Conservation (phyloP, 2,797 vertebrate species). For the Ficedula albicollis region DNA sequence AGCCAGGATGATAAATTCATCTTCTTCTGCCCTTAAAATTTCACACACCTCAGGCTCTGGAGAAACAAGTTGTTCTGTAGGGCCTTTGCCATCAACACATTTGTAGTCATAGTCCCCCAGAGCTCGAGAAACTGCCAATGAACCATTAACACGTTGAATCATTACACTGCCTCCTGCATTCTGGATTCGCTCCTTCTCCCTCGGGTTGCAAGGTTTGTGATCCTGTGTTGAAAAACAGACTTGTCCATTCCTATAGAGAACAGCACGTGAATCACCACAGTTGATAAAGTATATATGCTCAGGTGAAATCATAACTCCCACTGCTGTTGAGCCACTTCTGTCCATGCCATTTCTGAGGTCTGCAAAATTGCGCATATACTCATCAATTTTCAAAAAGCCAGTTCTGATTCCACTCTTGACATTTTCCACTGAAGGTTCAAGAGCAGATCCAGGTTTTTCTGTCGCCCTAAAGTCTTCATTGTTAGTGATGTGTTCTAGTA, state of each 20-base stretch:
- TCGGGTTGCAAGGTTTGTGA: constrained; percentile 98
- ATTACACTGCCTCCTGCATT: constrained; percentile 99
- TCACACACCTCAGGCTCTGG: constrained; percentile 97
- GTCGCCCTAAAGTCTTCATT: constrained; percentile 90
- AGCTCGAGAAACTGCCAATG: constrained; percentile 95
- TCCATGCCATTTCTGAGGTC: constrained; percentile 98
- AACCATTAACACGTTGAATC: constrained; percentile 98
- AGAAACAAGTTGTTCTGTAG: constrained; percentile 98
- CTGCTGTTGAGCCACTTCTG: constrained; percentile 98
- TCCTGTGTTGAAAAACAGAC: constrained; percentile 98
- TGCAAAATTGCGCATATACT: constrained; percentile 98
- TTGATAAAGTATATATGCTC: constrained; percentile 96
- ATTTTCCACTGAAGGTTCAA: constrained; percentile 86
- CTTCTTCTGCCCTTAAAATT: constrained; percentile 89
- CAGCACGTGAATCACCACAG: constrained; percentile 95
- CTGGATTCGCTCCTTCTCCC: constrained; percentile 97
- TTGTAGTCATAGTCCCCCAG: constrained; percentile 99
- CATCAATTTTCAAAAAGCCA: constrained; percentile 97
- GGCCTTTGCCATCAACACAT: constrained; percentile 96
- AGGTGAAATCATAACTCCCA: constrained; percentile 92
- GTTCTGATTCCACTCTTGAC: constrained; percentile 93
- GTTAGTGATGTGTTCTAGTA: constrained; percentile 93
- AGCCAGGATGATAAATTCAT: constrained; percentile 95
- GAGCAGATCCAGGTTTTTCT: constrained; percentile 75
- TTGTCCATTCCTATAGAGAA: constrained; percentile 89